These are phyloP conservation scores for Myotis pilosus DNA, from an alignment of 2,797 vertebrate species.

Conservation along the genomic window DNA sequence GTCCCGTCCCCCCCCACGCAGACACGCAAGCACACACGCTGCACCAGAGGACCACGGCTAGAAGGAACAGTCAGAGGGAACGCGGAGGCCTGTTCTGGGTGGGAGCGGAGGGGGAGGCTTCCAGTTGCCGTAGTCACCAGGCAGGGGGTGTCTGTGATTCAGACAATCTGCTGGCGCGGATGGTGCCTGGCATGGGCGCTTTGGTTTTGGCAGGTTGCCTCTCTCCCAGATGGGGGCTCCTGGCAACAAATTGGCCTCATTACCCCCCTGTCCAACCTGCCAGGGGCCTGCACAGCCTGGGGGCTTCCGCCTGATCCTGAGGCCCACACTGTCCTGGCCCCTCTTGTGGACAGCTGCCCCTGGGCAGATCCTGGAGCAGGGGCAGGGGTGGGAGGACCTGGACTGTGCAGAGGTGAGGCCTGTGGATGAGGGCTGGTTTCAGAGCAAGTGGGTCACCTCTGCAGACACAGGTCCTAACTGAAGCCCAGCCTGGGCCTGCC, in stretches of 20 bases:
- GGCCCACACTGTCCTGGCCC: background rate
- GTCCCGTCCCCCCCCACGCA: background rate
- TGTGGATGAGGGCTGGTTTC: background rate
- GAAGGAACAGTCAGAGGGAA: conserved; percentile 35
- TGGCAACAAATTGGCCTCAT: background rate
- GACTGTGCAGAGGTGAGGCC: background rate
- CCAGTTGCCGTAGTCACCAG: conserved; percentile 72
- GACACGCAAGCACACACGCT: background rate
- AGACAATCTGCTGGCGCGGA: conserved; percentile 59
- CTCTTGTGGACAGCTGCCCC: background rate
- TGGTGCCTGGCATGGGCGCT: conserved; percentile 59
- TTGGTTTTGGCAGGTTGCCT: conserved; percentile 54
- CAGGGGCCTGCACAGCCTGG: background rate
- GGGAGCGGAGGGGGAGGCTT: conserved; percentile 48
- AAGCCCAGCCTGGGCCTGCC: background rate
- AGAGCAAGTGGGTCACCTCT: background rate
- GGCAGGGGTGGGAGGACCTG: background rate
- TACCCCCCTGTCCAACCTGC: background rate
- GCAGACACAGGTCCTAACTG: background rate
- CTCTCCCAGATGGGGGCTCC: conserved; percentile 31
- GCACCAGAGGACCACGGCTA: conserved; percentile 10
- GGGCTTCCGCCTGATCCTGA: background rate
- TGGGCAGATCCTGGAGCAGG: fast-evolving
- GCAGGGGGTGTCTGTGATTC: conserved; percentile 70
- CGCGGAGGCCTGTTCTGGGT: conserved; percentile 57